Conservation (phyloP, 2,113 vertebrate species). For the Brachionichthys hirsutus region DNA sequence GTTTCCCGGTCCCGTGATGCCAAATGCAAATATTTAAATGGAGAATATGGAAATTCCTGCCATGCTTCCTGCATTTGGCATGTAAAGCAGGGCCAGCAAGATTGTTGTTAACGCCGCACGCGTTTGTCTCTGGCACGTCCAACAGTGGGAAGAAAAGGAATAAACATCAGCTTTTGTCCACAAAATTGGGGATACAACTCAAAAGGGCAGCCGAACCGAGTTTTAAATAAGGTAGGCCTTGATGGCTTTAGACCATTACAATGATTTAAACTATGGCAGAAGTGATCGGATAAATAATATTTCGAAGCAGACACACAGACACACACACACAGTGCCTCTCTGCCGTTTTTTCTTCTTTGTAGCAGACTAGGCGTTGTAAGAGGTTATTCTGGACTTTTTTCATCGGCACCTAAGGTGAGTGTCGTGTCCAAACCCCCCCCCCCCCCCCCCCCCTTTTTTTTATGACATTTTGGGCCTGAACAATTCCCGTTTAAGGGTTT, state of each 20-base stretch:
- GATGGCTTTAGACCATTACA: conserved; percentile 4
- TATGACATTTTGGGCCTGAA: neutral
- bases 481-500: too few species aligned
- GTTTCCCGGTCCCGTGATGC: conserved; percentile 54
- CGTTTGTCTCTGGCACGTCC: conserved; percentile 38
- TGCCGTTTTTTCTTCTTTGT: neutral
- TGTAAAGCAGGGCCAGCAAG: conserved; percentile 75
- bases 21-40: conserved; percentile 81
- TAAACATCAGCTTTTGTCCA: conserved; percentile 3
- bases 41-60: conserved; percentile 79
- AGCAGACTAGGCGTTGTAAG: neutral
- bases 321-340: too few species aligned
- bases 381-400: neutral
- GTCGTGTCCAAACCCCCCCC: too few species aligned
- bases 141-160: conserved; percentile 25
- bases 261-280: neutral
- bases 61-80: conserved; percentile 77
- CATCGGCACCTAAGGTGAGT: neutral
- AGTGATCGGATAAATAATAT: too few species aligned
- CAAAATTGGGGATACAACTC: conserved; percentile 15
- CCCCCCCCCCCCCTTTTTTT: too few species aligned
- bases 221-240: conserved; percentile 56
- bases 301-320: too few species aligned
- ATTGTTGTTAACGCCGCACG: conserved; percentile 51
- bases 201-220: neutral